Evolutionary conservation across 2,888 invertebrate species (phyloP), one percentile per base, ranked within the genome.

Genomic region (Clanis bilineata): DNA sequence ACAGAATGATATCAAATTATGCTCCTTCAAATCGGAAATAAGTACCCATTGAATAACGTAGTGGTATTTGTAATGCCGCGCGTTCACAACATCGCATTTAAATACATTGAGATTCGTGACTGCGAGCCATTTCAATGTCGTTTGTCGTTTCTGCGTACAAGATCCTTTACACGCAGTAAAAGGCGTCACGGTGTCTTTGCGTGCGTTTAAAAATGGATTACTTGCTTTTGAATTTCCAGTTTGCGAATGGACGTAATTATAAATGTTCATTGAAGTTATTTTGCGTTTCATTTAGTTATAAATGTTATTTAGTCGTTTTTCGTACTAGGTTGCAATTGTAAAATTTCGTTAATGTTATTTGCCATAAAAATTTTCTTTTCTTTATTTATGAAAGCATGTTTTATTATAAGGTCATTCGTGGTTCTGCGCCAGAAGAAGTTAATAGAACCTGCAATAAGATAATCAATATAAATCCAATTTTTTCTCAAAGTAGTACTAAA

Each of bases 111-210:
- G 71, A 71, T 71, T 70, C 71, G 65, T 64, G 71, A 71, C 71
- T 70, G 72, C 71, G 61, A 73, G 55, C 74, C 77, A 82, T 82
- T 82, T 75, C 76, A 72, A 78, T 76, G 77, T 73, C 82, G 77
- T 79, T 76, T 76, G 76, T 73, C 82, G 77, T 78, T 77, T 74
- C 76, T 68, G 69, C 45, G 51, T 41, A 59, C 58, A 60, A 64
- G 61, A 59, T 15, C 22, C 25, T 54, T 21, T 43, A 21, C 10
- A 10, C 1, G 3, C 54, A 54, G 56, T 44, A 55, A 45, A 15
- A 5, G 6, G 15, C 3, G n/a, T 25, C 23, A 9, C 10, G 18
- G 5, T 44, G 21, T 10, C 41, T n/a, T n/a, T 18, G 15, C 18
- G 6, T 18, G 7, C 18, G 18, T 41, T 1, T 7, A 7, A 18